Percentiles rank a stretch among this genome's conserved stretches.
These are phyloP conservation scores for Ctenodactylus gundi DNA, from an alignment of 2,113 vertebrate species.

Conservation along the genomic window DNA sequence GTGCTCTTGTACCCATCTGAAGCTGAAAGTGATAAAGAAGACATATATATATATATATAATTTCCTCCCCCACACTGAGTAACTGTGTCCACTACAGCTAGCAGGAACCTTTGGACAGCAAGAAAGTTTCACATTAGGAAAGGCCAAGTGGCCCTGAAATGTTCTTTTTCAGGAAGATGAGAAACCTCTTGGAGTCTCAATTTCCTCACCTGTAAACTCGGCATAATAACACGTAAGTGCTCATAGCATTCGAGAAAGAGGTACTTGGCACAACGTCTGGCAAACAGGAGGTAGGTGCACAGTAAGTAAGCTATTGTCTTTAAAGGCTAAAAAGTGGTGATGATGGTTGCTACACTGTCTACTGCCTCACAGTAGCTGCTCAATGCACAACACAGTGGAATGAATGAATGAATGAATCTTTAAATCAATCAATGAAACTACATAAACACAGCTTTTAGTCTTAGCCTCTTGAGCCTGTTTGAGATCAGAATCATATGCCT, in stretches of 20 bases:
- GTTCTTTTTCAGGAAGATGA: neutral
- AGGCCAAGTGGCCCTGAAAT: neutral
- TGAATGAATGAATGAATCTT: neutral
- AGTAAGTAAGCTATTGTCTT: neutral
- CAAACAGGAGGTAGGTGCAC: neutral
- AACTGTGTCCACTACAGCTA: neutral
- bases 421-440: neutral
- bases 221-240: neutral
- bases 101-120: neutral
- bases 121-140: neutral
- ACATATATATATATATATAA: too few relatives aligned
- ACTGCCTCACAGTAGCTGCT: neutral
- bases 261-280: neutral
- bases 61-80: neutral
- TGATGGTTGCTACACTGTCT: neutral
- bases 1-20: conserved; percentile 11
- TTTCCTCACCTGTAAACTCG: neutral
- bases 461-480: neutral
- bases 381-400: neutral
- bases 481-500: neutral
- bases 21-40: neutral
- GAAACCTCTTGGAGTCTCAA: neutral
- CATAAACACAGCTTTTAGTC: neutral
- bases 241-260: neutral
- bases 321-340: neutral